Percentiles rank a stretch among this genome's conserved stretches.
These are phyloP conservation scores for Malurus leucopterus DNA, from an alignment of 2,797 vertebrate genomes.

Conservation along the genomic window DNA sequence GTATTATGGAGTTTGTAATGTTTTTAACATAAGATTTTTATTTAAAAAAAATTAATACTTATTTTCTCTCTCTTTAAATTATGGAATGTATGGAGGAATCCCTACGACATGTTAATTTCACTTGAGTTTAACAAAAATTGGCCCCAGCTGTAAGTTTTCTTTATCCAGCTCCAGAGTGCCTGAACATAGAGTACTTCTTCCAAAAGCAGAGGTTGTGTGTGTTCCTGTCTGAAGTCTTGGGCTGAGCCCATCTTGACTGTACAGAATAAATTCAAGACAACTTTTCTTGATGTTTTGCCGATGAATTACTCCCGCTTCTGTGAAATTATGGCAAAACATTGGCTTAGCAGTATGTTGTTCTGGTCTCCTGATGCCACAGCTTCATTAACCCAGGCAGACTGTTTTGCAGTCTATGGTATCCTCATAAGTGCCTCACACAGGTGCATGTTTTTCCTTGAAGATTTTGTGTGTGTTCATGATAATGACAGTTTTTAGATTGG, in stretches of 20 bases:
- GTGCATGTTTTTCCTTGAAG: background rate
- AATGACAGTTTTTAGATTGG: background rate
- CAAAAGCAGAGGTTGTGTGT: conserved; percentile 40
- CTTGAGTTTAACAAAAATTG: conserved; percentile 46
- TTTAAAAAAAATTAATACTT: background rate
- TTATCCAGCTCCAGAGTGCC: conserved; percentile 25
- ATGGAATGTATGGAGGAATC: conserved; percentile 14
- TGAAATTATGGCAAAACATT: background rate
- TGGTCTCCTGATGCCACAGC: background rate
- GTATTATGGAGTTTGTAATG: background rate
- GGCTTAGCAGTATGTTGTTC: background rate
- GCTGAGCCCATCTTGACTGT: background rate
- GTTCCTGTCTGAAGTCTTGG: conserved; percentile 36
- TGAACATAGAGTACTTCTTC: conserved; percentile 50
- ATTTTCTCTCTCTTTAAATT: conserved; percentile 11
- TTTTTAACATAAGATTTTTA: background rate
- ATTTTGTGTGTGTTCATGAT: background rate
- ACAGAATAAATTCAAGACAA: background rate
- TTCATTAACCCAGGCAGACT: background rate
- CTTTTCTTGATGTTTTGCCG: conserved; percentile 21
- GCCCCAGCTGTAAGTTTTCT: conserved; percentile 46
- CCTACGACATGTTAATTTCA: conserved; percentile 44
- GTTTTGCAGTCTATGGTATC: background rate
- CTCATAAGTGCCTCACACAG: background rate
- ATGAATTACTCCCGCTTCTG: background rate